Percentiles rank a stretch among this genome's conserved stretches.
Conservation (phyloP, 2,113 vertebrate species). For the Propithecus coquereli region DNA sequence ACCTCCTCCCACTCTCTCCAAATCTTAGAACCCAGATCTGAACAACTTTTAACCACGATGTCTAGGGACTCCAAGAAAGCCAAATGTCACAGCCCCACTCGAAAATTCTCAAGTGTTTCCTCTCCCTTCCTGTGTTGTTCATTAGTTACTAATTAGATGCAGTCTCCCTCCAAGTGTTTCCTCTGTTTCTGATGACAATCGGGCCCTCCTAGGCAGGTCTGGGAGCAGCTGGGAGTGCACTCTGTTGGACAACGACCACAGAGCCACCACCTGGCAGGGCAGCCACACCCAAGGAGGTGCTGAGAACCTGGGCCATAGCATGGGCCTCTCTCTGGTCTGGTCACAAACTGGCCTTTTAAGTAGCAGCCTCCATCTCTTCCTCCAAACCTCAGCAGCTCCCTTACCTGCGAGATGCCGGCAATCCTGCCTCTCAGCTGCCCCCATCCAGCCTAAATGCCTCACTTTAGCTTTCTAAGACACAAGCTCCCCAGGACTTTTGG, state of each 20-base stretch:
- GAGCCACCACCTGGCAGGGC: background rate
- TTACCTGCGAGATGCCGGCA: background rate
- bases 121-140: background rate
- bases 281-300: background rate
- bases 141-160: conserved; percentile 32
- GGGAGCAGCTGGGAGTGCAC: conserved; percentile 8
- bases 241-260: conserved; percentile 43
- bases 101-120: background rate
- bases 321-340: background rate
- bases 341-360: background rate
- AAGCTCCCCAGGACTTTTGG: background rate
- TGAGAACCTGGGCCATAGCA: background rate
- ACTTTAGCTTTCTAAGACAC: background rate
- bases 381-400: background rate
- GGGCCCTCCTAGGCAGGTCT: conserved; percentile 7
- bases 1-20: background rate
- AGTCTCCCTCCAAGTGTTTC: conserved; percentile 26
- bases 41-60: background rate
- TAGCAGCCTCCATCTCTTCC: background rate
- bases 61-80: background rate
- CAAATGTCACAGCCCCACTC: background rate
- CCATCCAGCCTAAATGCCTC: background rate
- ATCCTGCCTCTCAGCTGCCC: accelerated
- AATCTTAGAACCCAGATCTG: background rate
- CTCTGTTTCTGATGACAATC: conserved; percentile 21